Conservation (phyloP, 1,140 invertebrate species). For the Fopius arisanus region DNA sequence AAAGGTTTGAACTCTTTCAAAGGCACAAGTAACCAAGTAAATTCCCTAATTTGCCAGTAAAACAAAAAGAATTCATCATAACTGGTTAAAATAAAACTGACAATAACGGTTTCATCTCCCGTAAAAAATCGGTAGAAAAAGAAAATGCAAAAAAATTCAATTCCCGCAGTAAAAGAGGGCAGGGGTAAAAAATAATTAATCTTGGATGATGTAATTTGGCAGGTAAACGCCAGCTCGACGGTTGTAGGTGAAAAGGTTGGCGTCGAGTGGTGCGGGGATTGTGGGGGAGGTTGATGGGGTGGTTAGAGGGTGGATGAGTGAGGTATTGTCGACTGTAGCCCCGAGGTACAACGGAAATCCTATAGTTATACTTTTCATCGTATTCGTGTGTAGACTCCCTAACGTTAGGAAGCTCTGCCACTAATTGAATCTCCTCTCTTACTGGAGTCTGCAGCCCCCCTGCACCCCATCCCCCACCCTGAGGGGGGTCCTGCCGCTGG, state of each 20-base stretch:
- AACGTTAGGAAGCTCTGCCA: constrained; percentile 63
- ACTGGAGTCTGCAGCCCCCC: constrained; percentile 60
- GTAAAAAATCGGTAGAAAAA: too few relatives aligned
- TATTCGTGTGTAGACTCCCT: constrained; percentile 59
- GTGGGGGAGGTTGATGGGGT: too few relatives aligned
- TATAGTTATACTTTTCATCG: constrained; percentile 14
- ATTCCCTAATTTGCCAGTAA: too few relatives aligned
- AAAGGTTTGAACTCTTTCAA: too few relatives aligned
- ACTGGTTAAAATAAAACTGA: too few relatives aligned
- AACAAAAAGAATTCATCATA: too few relatives aligned
- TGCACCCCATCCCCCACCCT: neutral
- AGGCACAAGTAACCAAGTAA: too few relatives aligned
- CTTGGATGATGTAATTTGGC: constrained; percentile 17
- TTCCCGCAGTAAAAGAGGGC: neutral
- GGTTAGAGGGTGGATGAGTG: neutral
- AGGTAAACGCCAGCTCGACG: neutral
- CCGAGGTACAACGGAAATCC: constrained; percentile 16
- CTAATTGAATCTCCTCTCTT: constrained; percentile 64
- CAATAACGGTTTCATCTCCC: too few relatives aligned
- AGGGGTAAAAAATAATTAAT: neutral
- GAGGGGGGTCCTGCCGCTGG: constrained; percentile 52
- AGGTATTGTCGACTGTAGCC: constrained; percentile 5
- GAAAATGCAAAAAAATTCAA: constrained; percentile 10
- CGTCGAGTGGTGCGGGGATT: neutral
- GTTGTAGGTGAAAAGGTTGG: neutral